These are phyloP conservation scores for Colostygia pectinataria DNA, from an alignment of 2,888 invertebrate species.

Conservation along the genomic window DNA sequence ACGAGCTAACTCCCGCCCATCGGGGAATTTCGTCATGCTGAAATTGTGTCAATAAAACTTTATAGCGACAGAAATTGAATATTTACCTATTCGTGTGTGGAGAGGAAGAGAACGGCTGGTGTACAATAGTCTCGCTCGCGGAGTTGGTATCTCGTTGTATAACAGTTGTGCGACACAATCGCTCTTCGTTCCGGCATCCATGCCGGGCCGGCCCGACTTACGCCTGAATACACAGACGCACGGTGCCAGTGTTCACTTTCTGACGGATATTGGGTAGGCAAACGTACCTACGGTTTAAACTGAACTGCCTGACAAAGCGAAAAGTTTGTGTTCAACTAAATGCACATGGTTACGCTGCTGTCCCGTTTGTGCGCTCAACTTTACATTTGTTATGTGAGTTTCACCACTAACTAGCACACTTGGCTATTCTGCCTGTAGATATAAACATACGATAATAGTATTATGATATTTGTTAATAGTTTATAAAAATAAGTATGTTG, in stretches of 20 bases:
- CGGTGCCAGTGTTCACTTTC: conserved; percentile 46
- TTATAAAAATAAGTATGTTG: too few species aligned
- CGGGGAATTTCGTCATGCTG: conserved; percentile 53
- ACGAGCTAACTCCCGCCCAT: conserved; percentile 67
- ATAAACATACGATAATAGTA: too few species aligned
- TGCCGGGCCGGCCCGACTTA: conserved; percentile 34
- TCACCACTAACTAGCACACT: conserved; percentile 47
- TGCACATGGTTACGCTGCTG: conserved; percentile 54
- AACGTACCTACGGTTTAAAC: conserved; percentile 56
- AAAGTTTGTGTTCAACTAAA: conserved; percentile 73
- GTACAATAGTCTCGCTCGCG: conserved; percentile 51
- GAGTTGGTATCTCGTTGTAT: conserved; percentile 57
- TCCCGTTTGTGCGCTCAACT: conserved; percentile 60
- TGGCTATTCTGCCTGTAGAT: conserved; percentile 26
- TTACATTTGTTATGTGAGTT: conserved; percentile 65
- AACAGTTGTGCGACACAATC: conserved; percentile 48
- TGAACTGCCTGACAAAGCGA: conserved; percentile 70
- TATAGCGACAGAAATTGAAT: conserved; percentile 50
- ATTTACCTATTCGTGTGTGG: conserved; percentile 47
- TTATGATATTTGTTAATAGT: too few species aligned
- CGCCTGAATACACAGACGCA: conserved; percentile 59
- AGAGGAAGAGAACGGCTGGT: conserved; percentile 41
- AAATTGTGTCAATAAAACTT: conserved; percentile 58
- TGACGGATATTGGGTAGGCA: conserved; percentile 70
- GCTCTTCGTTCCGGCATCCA: conserved; percentile 34